These are phyloP conservation scores for Cetonia aurata DNA, from an alignment of 2,888 invertebrate genomes.

Conservation along the genomic window DNA sequence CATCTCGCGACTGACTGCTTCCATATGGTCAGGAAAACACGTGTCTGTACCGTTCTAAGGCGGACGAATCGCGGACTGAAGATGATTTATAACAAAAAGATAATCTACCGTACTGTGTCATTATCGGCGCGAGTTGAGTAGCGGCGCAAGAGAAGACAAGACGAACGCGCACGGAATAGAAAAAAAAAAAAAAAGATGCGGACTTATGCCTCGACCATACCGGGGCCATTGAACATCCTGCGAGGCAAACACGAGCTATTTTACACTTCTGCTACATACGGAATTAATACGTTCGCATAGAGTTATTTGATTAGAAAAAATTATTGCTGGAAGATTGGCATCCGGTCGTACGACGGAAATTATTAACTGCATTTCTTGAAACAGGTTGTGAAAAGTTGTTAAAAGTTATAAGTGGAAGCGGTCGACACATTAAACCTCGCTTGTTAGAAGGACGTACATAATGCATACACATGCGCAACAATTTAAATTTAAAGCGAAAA, in stretches of 20 bases:
- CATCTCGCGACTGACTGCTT: constrained; percentile 21
- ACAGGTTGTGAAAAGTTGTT: constrained; percentile 38
- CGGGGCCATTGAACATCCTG: constrained; percentile 44
- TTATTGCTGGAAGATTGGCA: constrained; percentile 21
- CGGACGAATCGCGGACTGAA: constrained; percentile 33
- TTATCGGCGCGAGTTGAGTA: constrained; percentile 15
- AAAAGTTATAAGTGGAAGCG: constrained; percentile 32
- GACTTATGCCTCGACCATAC: constrained; percentile 15
- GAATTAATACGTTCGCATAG: constrained; percentile 38
- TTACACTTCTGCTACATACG: constrained; percentile 22
- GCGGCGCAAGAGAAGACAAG: background rate
- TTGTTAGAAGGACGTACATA: background rate
- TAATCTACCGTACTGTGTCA: constrained; percentile 32
- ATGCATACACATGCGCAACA: no score
- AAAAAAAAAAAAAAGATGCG: background rate
- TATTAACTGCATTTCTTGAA: constrained; percentile 40
- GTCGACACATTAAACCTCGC: constrained; percentile 6
- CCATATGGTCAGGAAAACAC: constrained; percentile 18
- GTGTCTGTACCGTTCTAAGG: constrained; percentile 31
- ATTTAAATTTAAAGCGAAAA: no score
- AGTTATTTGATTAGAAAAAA: constrained; percentile 34
- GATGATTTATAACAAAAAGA: constrained; percentile 36
- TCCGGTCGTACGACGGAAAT: constrained; percentile 41
- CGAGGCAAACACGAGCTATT: constrained; percentile 46
- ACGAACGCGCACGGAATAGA: background rate